phyloP scores from a whole-genome alignment of 2,797 vertebrate species.

The Chrosomus eos region DNA sequence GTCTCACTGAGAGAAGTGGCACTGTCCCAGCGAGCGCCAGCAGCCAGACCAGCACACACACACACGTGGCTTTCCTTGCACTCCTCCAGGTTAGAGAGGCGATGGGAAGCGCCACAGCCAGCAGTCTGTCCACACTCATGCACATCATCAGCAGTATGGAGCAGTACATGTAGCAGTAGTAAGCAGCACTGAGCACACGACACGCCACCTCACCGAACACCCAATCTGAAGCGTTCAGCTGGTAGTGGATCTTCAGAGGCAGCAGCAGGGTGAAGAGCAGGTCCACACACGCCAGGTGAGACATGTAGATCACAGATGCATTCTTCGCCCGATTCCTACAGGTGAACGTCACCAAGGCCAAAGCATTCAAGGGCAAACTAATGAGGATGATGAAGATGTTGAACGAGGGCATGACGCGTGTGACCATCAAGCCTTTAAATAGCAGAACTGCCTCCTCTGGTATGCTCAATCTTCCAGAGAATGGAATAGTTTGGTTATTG shows the following conservation, averaged over 20 bases:
- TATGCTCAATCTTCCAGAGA: too few species aligned
- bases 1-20: slow-evolving; percentile 81
- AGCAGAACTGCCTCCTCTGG: slow-evolving; percentile 68
- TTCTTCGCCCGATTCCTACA: slow-evolving; percentile 82
- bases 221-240: slow-evolving; percentile 87
- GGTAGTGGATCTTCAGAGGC: slow-evolving; percentile 88
- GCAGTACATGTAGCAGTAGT: slow-evolving; percentile 93
- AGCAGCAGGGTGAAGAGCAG: slow-evolving; percentile 83
- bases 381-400: slow-evolving; percentile 82
- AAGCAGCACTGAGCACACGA: slow-evolving; percentile 81
- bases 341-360: slow-evolving; percentile 78
- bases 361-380: slow-evolving; percentile 84
- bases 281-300: slow-evolving; percentile 87
- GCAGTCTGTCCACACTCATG: slow-evolving; percentile 87
- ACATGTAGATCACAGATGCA: slow-evolving; percentile 86
- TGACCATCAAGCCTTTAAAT: slow-evolving; percentile 79
- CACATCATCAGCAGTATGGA: slow-evolving; percentile 86
- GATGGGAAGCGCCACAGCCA: slow-evolving; percentile 89
- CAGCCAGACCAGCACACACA: slow-evolving; percentile 81
- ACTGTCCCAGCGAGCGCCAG: slow-evolving; percentile 76
- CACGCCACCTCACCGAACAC: slow-evolving; percentile 82
- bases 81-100: slow-evolving; percentile 85
- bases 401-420: slow-evolving; percentile 82
- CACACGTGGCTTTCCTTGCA: slow-evolving; percentile 64
- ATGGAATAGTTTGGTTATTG: too few species aligned